Evolutionary conservation across 2,797 vertebrate genomes (phyloP).

Genomic region (Chaetodon trifasciatus): DNA sequence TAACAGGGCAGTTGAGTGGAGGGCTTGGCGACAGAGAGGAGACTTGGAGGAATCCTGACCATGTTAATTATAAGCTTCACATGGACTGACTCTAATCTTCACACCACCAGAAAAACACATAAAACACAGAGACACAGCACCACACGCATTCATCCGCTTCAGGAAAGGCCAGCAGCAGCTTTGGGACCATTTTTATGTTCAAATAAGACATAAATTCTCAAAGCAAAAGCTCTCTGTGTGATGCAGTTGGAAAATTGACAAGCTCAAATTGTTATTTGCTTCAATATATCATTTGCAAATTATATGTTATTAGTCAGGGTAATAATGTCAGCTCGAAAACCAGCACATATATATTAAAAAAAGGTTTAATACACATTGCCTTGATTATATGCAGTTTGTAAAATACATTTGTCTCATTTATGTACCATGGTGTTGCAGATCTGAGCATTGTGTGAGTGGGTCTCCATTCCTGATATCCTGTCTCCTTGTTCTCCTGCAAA

Average conservation of each 20-base stretch:
- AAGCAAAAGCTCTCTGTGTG: slow-evolving; percentile 4
- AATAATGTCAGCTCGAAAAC: neutral
- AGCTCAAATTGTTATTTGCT: neutral
- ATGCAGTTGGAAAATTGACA: neutral
- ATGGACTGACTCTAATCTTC: slow-evolving; percentile 63
- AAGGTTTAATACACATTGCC: too few relatives aligned
- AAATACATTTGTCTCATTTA: neutral
- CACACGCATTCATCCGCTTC: slow-evolving; percentile 37
- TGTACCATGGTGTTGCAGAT: slow-evolving; percentile 94
- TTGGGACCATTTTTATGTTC: slow-evolving; percentile 18
- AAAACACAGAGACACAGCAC: slow-evolving; percentile 45
- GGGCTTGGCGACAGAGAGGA: slow-evolving; percentile 57
- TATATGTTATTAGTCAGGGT: neutral
- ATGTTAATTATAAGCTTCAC: slow-evolving; percentile 76
- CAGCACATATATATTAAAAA: neutral
- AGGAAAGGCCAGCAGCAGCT: slow-evolving; percentile 17
- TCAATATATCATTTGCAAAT: neutral
- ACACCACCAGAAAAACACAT: slow-evolving; percentile 67
- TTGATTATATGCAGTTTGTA: neutral
- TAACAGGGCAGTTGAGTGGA: slow-evolving; percentile 36
- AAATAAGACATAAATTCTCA: slow-evolving; percentile 23
- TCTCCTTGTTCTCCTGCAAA: slow-evolving; percentile 93
- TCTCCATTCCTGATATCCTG: slow-evolving; percentile 99
- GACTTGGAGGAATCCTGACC: slow-evolving; percentile 64
- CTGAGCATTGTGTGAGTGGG: slow-evolving; percentile 96